Conservation (phyloP, 2,113 vertebrate species). For the Datnioides undecimradiatus region DNA sequence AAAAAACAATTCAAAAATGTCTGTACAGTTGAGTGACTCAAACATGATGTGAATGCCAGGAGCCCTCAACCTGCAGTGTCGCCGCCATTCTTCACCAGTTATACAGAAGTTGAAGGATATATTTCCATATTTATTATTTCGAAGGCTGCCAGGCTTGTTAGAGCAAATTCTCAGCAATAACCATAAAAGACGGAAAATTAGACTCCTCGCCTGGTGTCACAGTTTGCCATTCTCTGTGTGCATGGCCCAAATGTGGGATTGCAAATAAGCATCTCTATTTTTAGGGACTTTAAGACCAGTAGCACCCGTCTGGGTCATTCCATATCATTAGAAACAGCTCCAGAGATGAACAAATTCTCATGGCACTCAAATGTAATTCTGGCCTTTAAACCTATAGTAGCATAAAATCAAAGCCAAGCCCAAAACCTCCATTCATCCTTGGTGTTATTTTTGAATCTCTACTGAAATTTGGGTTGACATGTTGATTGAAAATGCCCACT, state of each 20-base stretch:
- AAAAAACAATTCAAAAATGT: not conserved
- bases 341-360: conserved; percentile 67
- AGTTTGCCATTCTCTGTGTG: conserved; percentile 56
- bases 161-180: conserved; percentile 49
- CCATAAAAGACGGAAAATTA: conserved; percentile 55
- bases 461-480: conserved; percentile 64
- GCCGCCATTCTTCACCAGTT: conserved; percentile 5
- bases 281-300: conserved; percentile 60
- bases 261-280: conserved; percentile 74
- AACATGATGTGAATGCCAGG: conserved; percentile 1
- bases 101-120: conserved; percentile 27
- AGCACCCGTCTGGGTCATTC: conserved; percentile 58
- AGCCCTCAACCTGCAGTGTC: not conserved
- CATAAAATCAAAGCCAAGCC: conserved; percentile 64
- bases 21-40: not conserved
- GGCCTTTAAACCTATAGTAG: conserved; percentile 55
- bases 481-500: conserved; percentile 65
- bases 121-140: conserved; percentile 55
- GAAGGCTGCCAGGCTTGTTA: conserved; percentile 47
- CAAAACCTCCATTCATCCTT: conserved; percentile 61
- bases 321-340: conserved; percentile 70
- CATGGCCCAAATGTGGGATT: conserved; percentile 53
- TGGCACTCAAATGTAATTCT: conserved; percentile 56
- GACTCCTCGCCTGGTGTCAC: conserved; percentile 53
- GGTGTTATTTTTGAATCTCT: conserved; percentile 65